Conservation (phyloP, 1,140 invertebrate genomes). For the Micrasema minimum region DNA sequence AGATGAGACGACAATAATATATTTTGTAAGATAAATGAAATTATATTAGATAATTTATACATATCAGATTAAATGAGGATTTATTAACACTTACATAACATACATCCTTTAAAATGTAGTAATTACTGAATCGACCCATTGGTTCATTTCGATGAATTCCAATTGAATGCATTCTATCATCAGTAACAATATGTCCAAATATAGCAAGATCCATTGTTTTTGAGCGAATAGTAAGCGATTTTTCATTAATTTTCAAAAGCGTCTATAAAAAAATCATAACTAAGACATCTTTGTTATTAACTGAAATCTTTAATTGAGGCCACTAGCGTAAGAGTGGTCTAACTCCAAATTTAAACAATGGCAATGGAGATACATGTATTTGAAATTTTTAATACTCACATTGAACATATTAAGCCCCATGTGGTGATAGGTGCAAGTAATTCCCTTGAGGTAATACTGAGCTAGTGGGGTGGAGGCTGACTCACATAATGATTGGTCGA, state of each 20-base stretch:
- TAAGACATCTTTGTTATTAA: no score
- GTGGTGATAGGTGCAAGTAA: conserved; percentile 60
- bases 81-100: conserved; percentile 3
- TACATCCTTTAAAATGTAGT: conserved; percentile 6
- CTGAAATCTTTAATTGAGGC: no score
- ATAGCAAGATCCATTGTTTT: conserved; percentile 70
- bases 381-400: no score
- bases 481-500: conserved; percentile 58
- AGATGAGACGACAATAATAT: not conserved
- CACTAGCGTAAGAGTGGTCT: no score
- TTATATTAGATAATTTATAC: no score
- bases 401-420: conserved; percentile 64
- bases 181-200: conserved; percentile 69
- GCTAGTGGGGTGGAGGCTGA: not conserved
- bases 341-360: no score
- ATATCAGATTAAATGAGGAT: no score
- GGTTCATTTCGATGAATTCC: conserved; percentile 62
- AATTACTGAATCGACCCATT: not conserved
- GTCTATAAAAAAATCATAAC: conserved; percentile 57
- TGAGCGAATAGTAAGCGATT: conserved; percentile 60
- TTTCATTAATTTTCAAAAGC: conserved; percentile 58
- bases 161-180: conserved; percentile 64
- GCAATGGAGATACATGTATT: no score
- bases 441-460: conserved; percentile 21
- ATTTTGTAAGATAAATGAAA: no score